Evolutionary conservation across 2,888 invertebrate species (phyloP).

Genomic region (Lasioglossum marginatum): DNA sequence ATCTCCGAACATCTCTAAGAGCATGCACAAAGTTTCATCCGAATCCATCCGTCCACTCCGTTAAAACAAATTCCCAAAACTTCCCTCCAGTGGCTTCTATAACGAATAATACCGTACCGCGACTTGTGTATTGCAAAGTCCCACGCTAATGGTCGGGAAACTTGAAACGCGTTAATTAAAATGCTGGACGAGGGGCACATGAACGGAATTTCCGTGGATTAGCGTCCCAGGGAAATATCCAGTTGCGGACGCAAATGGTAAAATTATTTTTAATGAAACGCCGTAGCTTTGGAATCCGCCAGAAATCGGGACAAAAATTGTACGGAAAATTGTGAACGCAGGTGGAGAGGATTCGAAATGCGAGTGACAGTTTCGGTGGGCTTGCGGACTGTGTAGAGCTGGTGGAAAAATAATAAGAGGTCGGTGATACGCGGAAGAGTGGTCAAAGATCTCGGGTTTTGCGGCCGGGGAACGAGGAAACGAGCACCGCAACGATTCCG

Average conservation of each 20-base stretch:
- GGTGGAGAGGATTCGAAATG: background rate
- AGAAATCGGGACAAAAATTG: background rate
- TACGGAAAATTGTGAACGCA: background rate
- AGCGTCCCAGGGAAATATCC: background rate
- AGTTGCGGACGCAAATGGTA: background rate
- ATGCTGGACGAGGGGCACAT: background rate
- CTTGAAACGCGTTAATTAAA: constrained; percentile 7
- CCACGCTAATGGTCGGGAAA: constrained; percentile 21
- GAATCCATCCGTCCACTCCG: background rate
- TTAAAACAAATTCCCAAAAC: background rate
- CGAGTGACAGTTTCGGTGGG: background rate
- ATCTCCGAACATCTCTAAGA: background rate
- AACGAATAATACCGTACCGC: background rate
- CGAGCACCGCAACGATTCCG: constrained; percentile 39
- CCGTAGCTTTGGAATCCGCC: background rate
- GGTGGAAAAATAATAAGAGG: constrained; percentile 33
- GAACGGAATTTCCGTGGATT: constrained; percentile 14
- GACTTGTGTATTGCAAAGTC: background rate
- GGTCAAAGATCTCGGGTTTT: constrained; percentile 58
- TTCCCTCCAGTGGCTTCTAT: background rate
- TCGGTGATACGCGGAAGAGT: constrained; percentile 44
- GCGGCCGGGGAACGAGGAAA: constrained; percentile 42
- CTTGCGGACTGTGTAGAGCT: background rate
- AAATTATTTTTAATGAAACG: background rate
- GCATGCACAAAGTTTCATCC: background rate